A percentile compares a stretch with the other conserved stretches of the same genome.
Conservation (phyloP, 2,113 vertebrate genomes). For the Halcyon malimbica region DNA sequence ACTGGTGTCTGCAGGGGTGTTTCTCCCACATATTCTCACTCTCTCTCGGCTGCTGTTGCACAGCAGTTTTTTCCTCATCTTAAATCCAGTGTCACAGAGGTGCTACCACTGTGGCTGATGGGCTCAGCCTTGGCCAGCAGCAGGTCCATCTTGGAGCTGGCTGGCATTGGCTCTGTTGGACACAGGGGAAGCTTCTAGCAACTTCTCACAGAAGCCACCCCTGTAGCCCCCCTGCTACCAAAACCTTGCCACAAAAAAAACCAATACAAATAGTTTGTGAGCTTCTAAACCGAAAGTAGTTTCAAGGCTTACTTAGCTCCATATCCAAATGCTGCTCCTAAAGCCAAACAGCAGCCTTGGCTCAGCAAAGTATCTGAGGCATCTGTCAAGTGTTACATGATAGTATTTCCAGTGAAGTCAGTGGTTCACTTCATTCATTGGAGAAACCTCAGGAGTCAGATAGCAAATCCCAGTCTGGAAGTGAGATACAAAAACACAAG, state of each 20-base stretch:
- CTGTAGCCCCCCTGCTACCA: neutral
- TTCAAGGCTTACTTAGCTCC: neutral
- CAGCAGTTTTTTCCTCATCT: neutral
- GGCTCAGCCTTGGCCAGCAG: neutral
- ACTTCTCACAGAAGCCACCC: neutral
- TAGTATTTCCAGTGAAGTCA: neutral
- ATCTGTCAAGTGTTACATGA: neutral
- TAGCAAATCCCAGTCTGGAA: neutral
- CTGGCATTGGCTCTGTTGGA: neutral
- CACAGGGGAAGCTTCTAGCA: neutral
- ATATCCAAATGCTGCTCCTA: neutral
- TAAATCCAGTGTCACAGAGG: neutral
- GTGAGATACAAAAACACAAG: neutral
- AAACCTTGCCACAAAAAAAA: neutral
- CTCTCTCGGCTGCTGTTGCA: neutral
- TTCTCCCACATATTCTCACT: neutral
- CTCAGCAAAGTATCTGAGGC: neutral
- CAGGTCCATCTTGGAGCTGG: neutral
- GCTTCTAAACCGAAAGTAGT: neutral
- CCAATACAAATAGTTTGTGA: neutral
- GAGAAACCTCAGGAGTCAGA: neutral
- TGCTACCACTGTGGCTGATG: neutral
- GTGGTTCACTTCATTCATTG: neutral
- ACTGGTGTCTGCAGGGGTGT: neutral
- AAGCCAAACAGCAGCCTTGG: neutral